phyloP scores from a whole-genome alignment of 2,797 vertebrate genomes.

The Manis pentadactyla region DNA sequence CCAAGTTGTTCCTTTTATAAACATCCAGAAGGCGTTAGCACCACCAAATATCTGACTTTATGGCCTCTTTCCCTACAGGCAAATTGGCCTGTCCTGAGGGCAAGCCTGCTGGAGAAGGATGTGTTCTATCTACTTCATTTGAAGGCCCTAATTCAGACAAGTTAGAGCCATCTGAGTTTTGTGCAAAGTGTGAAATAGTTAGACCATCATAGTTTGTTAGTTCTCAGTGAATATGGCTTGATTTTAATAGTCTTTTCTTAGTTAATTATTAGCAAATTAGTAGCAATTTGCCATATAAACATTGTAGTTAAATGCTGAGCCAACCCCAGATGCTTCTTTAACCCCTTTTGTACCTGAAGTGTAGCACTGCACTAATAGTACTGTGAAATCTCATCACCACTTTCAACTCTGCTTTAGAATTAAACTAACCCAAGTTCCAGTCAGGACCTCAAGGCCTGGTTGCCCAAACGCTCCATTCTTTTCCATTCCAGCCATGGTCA shows the following conservation, averaged over 20 bases:
- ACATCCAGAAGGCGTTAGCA: conserved; percentile 75
- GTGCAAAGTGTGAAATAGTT: conserved; percentile 1
- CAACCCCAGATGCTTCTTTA: conserved; percentile 32
- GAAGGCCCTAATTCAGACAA: conserved; percentile 44
- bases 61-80: conserved; percentile 43
- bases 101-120: conserved; percentile 57
- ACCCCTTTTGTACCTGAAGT: background rate
- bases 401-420: conserved; percentile 19
- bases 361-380: background rate
- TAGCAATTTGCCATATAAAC: conserved; percentile 67
- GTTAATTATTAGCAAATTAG: conserved; percentile 68
- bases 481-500: background rate
- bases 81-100: conserved; percentile 19
- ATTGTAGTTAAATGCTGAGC: conserved; percentile 60
- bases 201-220: background rate
- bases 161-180: background rate
- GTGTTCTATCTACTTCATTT: conserved; percentile 69
- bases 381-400: background rate
- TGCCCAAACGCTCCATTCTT: background rate
- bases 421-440: background rate
- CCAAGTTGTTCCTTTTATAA: conserved; percentile 71
- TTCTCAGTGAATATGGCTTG: conserved; percentile 20
- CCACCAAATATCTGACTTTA: conserved; percentile 76
- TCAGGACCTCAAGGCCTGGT: background rate
- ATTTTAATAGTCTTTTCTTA: conserved; percentile 49